Base-by-base conservation (phyloP, 1,140 invertebrate genomes). In the Gryon sp. region DNA sequence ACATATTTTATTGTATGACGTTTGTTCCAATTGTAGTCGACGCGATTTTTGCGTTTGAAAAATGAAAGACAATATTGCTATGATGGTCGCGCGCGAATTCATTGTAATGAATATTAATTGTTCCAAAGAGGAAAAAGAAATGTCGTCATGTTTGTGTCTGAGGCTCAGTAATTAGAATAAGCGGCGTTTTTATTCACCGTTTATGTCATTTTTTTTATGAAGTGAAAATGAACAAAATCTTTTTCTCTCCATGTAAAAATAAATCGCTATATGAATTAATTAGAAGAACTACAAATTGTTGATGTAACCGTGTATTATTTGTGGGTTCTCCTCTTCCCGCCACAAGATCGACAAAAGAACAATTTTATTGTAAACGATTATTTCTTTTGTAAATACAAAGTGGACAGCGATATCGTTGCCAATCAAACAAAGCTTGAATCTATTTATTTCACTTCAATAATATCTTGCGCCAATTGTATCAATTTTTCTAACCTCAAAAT, bases 261-360 rank as follows among this genome's bases (percentile, higher is more conserved):
- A 57, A 59, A 32, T 73, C 48, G 50, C 69, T 73, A 73, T 63
- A 41, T n/a, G n/a, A n/a, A n/a, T n/a, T n/a, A 73, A 63, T 63
- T 63, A 73, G 50, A 55, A 73, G 41, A 45, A 43, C 22, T 72
- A 72, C 19, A 43, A 55, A 57, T 62, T 63, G 57, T 63, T 57
- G 69, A 57, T 73, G 59, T 63, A 63, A n/a, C 36, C 57, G 24
- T 73, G 34, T 63, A 73, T 63, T 62, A 48, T 73, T 73, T 72
- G 48, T 59, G 55, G 66, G 46, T 28, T 53, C 38, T 45, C 40
- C 66, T n/a, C n/a, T n/a, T n/a, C n/a, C n/a, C n/a, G n/a, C n/a
- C n/a, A n/a, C 48, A 15, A 55, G 14, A 62, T 55, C 57, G 55
- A 62, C 62, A 52, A 34, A 9, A 24, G 8, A 24, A 4, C 8